Percentiles rank a stretch among this genome's conserved stretches.
These are phyloP conservation scores for Cariama cristata DNA, from an alignment of 2,113 vertebrate species.

Conservation along the genomic window DNA sequence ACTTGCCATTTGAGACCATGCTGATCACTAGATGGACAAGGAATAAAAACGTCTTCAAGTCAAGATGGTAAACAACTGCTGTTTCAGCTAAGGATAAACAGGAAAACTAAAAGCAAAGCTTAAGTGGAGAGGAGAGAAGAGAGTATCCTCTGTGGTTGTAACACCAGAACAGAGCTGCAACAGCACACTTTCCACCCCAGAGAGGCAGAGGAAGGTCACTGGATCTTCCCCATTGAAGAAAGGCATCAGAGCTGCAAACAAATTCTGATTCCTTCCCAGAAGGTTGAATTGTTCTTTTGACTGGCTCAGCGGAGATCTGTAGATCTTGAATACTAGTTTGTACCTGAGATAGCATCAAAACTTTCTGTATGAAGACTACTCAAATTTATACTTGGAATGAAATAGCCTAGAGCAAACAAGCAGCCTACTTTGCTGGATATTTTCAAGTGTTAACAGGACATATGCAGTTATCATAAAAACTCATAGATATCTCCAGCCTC, in stretches of 20 bases:
- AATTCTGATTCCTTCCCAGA: not conserved
- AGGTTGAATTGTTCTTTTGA: not conserved
- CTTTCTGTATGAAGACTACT: not conserved
- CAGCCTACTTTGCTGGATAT: not conserved
- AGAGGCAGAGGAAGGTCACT: not conserved
- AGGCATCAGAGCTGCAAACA: not conserved
- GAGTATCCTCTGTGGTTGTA: not conserved
- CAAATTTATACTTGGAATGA: not conserved
- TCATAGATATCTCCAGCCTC: not conserved
- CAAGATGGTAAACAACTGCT: not conserved
- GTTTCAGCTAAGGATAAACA: not conserved
- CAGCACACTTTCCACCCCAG: not conserved
- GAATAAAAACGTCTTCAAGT: not conserved
- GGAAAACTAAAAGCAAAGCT: not conserved
- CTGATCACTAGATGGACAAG: not conserved
- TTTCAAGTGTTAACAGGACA: not conserved
- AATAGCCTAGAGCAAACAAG: not conserved
- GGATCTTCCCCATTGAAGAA: not conserved
- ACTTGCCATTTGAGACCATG: not conserved
- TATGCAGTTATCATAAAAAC: not conserved
- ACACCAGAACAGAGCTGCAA: not conserved
- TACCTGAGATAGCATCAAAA: not conserved
- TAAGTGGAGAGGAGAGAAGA: not conserved
- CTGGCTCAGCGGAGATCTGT: not conserved
- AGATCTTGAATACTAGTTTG: not conserved